Evolutionary conservation across 2,797 vertebrate species (phyloP).

Genomic region (Myiothlypis coronata): DNA sequence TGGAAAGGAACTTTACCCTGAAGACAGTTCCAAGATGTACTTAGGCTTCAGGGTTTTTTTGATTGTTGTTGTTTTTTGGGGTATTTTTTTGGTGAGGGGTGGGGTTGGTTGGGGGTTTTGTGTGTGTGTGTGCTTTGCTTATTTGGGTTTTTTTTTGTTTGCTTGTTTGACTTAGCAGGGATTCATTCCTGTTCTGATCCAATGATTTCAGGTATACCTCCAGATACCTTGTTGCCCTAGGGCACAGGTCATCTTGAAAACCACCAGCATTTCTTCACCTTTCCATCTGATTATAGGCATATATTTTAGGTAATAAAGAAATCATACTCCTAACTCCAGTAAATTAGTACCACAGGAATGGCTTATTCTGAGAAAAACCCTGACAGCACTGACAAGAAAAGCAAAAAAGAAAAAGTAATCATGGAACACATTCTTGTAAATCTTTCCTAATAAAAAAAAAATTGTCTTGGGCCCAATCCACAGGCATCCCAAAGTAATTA

Average conservation of each 20-base stretch:
- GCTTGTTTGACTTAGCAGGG: not conserved
- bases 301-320: not conserved
- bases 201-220: not conserved
- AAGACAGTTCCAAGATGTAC: not conserved
- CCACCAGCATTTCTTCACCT: not conserved
- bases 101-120: too few species aligned
- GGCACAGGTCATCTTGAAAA: fast-evolving
- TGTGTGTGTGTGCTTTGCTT: too few species aligned
- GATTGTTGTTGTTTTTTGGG: too few species aligned
- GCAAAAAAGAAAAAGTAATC: not conserved
- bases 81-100: not conserved
- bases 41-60: not conserved
- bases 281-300: not conserved
- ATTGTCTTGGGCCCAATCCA: not conserved
- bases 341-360: not conserved
- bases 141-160: too few species aligned
- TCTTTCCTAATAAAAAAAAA: not conserved
- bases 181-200: not conserved
- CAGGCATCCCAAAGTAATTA: not conserved
- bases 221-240: not conserved
- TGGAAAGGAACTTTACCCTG: not conserved
- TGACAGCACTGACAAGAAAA: not conserved
- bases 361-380: not conserved
- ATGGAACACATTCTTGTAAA: not conserved
- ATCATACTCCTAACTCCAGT: not conserved